Conservation (phyloP, 1,140 invertebrate genomes). For the Camponotus pennsylvanicus region DNA sequence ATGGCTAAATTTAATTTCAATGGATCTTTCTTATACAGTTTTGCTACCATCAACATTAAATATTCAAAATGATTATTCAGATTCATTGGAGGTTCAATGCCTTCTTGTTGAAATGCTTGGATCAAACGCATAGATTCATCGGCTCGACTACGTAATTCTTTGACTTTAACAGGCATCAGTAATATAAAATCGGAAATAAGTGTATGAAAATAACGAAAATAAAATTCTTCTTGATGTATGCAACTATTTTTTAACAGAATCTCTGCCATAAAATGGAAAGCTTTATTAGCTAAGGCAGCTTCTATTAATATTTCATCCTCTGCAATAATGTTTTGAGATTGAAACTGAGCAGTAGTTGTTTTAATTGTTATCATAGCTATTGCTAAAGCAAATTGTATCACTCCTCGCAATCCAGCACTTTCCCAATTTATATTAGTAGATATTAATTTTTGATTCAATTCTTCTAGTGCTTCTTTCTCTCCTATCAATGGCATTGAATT, state of each 20-base stretch:
- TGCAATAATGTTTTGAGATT: constrained; percentile 78
- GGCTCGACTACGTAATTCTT: constrained; percentile 93
- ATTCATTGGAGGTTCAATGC: constrained; percentile 92
- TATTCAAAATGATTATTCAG: constrained; percentile 94
- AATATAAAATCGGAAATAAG: constrained; percentile 97
- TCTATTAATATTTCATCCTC: constrained; percentile 89
- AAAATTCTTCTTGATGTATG: constrained; percentile 93
- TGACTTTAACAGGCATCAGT: constrained; percentile 96
- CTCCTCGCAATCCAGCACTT: constrained; percentile 89
- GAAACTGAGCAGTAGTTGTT: constrained; percentile 85
- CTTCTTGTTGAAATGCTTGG: constrained; percentile 93
- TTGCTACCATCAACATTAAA: constrained; percentile 92
- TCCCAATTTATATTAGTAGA: constrained; percentile 88
- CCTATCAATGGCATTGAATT: constrained; percentile 91
- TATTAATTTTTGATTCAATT: constrained; percentile 87
- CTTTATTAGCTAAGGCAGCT: constrained; percentile 92
- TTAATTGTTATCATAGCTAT: constrained; percentile 93
- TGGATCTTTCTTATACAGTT: constrained; percentile 92
- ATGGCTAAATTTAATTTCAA: constrained; percentile 90
- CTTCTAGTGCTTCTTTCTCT: constrained; percentile 89
- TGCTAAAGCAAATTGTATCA: constrained; percentile 93
- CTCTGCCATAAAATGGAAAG: constrained; percentile 92
- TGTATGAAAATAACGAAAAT: constrained; percentile 93
- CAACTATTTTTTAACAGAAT: constrained; percentile 90
- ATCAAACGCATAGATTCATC: constrained; percentile 96